These are phyloP conservation scores for Clarias fuscus DNA, from an alignment of 2,797 vertebrate species.

Conservation along the genomic window DNA sequence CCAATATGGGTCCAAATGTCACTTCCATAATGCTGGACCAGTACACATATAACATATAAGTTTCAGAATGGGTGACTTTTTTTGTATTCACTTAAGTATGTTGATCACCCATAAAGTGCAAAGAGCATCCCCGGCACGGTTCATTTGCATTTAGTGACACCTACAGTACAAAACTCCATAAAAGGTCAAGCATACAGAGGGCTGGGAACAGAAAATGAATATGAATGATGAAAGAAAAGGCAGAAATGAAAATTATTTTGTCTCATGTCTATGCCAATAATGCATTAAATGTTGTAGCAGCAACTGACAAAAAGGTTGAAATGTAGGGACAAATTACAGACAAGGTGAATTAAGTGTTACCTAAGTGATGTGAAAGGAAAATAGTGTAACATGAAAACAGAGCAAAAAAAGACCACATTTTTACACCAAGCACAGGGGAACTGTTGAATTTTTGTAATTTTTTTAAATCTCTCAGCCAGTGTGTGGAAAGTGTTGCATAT, in stretches of 20 bases:
- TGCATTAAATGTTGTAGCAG: not conserved
- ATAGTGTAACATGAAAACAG: not conserved
- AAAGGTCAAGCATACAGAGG: not conserved
- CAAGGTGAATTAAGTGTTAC: not conserved
- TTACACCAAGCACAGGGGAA: not conserved
- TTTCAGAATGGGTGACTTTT: not conserved
- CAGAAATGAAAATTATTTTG: not conserved
- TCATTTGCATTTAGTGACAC: conserved; percentile 1
- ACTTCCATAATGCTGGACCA: too few relatives aligned
- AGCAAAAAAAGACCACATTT: not conserved
- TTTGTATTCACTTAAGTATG: not conserved
- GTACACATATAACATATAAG: not conserved
- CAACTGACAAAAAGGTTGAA: not conserved
- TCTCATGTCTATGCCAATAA: not conserved
- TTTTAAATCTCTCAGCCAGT: not conserved
- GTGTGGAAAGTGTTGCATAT: not conserved
- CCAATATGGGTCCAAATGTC: too few relatives aligned
- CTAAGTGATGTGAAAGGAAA: not conserved
- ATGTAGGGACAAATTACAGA: not conserved
- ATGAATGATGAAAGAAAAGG: not conserved
- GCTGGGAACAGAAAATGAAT: not conserved
- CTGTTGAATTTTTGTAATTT: not conserved
- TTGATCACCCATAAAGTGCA: not conserved
- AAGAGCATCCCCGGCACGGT: not conserved
- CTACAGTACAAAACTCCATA: not conserved